Evolutionary conservation across 2,797 vertebrate genomes (phyloP).

Genomic region (Coregonus sp.): DNA sequence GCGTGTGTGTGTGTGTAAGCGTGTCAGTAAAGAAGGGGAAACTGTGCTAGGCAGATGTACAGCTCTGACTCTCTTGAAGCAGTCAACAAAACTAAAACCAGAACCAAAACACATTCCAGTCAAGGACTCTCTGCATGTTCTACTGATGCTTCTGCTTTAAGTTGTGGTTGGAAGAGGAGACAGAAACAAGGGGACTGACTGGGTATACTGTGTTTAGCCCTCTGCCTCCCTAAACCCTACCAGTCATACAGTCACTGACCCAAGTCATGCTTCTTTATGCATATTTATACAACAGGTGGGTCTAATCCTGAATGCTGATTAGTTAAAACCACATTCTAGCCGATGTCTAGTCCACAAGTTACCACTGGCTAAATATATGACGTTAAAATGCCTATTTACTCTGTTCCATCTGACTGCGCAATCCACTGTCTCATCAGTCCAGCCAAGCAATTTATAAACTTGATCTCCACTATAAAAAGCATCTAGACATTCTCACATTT

Average conservation of each 20-base stretch:
- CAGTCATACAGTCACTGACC: slow-evolving; percentile 10
- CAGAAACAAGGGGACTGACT: slow-evolving; percentile 37
- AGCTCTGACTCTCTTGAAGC: slow-evolving; percentile 52
- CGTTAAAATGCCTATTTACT: too few relatives aligned
- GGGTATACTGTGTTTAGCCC: slow-evolving; percentile 25
- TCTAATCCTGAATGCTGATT: too few relatives aligned
- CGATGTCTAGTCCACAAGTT: too few relatives aligned
- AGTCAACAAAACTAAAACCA: slow-evolving; percentile 54
- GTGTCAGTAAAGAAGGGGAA: slow-evolving; percentile 15
- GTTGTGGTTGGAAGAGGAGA: slow-evolving; percentile 39
- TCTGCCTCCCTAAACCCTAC: slow-evolving; percentile 4
- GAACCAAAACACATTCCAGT: slow-evolving; percentile 69
- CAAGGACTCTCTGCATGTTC: slow-evolving; percentile 33
- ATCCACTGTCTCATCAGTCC: too few relatives aligned
- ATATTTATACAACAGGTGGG: too few relatives aligned
- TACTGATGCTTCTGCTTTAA: slow-evolving; percentile 40
- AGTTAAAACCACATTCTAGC: too few relatives aligned
- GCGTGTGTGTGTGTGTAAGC: neutral
- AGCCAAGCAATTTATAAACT: too few relatives aligned
- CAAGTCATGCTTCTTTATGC: neutral
- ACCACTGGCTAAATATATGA: too few relatives aligned
- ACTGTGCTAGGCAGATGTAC: slow-evolving; percentile 64
- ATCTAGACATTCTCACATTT: too few relatives aligned
- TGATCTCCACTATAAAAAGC: too few relatives aligned
- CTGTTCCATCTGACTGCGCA: too few relatives aligned